A percentile compares a stretch with the other conserved stretches of the same genome.
phyloP scores from a whole-genome alignment of 2,888 invertebrate species.

The Himalopsyche kuldschensis region DNA sequence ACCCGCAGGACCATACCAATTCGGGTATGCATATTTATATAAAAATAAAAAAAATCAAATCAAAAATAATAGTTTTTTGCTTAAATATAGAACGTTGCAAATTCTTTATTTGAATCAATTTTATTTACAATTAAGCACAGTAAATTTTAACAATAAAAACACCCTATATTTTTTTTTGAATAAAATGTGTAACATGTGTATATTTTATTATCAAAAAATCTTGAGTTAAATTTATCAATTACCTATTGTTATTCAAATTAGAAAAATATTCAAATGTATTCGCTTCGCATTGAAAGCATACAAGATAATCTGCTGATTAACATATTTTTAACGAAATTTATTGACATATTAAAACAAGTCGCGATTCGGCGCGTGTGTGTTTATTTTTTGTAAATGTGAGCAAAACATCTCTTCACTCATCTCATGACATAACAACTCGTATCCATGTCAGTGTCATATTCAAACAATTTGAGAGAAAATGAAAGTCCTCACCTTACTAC shows the following conservation, averaged over 20 bases:
- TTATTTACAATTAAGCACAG: too few relatives aligned
- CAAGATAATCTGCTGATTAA: not conserved
- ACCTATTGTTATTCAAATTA: not conserved
- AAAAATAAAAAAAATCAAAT: too few relatives aligned
- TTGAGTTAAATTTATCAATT: too few relatives aligned
- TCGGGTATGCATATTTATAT: slow-evolving; percentile 41
- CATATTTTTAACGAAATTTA: not conserved
- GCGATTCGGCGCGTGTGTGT: not conserved
- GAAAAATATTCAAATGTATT: not conserved
- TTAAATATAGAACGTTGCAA: too few relatives aligned
- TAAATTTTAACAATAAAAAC: not conserved
- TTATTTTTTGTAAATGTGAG: not conserved
- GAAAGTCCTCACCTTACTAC: not conserved
- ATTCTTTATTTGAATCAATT: too few relatives aligned
- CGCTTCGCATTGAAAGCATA: not conserved
- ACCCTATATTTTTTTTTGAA: not conserved
- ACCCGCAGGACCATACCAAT: slow-evolving; percentile 48
- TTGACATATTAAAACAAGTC: not conserved
- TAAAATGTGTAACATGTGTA: not conserved
- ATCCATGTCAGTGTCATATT: not conserved
- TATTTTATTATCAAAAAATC: too few relatives aligned
- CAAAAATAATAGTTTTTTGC: too few relatives aligned
- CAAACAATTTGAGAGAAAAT: not conserved
- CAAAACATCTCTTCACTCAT: not conserved
- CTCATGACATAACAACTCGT: not conserved